Evolutionary conservation across 2,888 invertebrate species (phyloP), one percentile per base, ranked within the genome.

Genomic region (Cantharis rufa): DNA sequence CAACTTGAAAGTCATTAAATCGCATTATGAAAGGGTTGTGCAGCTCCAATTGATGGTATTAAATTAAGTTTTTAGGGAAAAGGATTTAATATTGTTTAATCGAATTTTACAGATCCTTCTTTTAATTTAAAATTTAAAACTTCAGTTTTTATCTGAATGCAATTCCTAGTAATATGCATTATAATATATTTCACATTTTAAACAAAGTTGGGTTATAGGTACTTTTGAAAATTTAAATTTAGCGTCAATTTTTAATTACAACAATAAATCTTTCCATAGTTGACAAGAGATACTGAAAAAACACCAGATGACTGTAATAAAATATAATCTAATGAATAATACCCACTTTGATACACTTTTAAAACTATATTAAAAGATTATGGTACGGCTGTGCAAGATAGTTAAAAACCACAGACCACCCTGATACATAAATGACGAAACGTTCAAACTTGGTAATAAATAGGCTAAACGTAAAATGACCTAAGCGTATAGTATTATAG

Each of bases 401-500:
- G 48, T 48, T 48, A n/a, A 48, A 48, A 48, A 48, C 48, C 64
- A 66, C 18, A 21, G 64, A 66, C 64, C 64, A 66, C 64, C 64
- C 21, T 24, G 64, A 66, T 66, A n/a, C 13, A 66, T n/a, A 66
- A 66, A 16, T 15, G 24, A 66, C 64, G 24, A 66, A 66, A 21
- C 64, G 64, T 66, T 24, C 21, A n/a, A 66, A 66, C 10, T 18
- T 24, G n/a, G 48, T 48, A 48, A 48, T 48, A 48, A n/a, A 48
- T 48, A 48, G 48, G 7, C 48, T 48, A 48, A 48, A 48, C 48
- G 7, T 48, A 77, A 74, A 72, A 68, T 27, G 48, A 70, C 63
- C 68, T 32, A 74, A 74, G 63, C 66, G 69, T 69, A n/a, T n/a
- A 70, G 74, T 64, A 71, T 78, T 78, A 32, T 32, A 76, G 75